Base-by-base conservation (phyloP, 2,113 vertebrate genomes). In the Pitta sordida region DNA sequence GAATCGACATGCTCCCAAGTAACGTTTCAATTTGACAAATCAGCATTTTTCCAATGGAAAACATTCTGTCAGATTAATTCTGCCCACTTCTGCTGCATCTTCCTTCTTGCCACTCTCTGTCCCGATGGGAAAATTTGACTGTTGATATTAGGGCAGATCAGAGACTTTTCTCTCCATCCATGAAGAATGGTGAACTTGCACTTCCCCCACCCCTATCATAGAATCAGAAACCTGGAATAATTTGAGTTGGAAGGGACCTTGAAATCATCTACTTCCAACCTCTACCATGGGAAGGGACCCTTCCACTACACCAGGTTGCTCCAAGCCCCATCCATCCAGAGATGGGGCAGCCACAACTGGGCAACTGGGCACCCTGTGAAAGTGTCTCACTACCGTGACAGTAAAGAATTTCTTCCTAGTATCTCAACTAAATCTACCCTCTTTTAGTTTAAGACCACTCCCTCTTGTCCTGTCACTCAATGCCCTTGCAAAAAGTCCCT, bases 21-120 rank as follows among this genome's bases (percentile, higher is more conserved):
- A 87, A 83, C 0, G 0, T 51, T 76, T 91, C 22, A 9, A 7
- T 87, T 81, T 23, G 34, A 88, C 67, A 85, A 94, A 88, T 48
- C 0, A 3, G 63, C 59, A 21, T 80, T 93, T 89, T 94, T 89
- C 78, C 87, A 85, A 23, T n/a, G 69, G 55, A 74, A 94, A 83
- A 44, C 43, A 43, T 91, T 84, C 58, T 91, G 83, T 84, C 56
- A 84, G 87, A 90, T 92, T 24, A 71, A 62, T 56, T 84, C 56
- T 88, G 27, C 55, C 80, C 48, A 75, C 30, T 83, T 90, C 16
- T 68, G 8, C 64, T 34, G 17, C 6, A 4, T 64, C 48, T 88
- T 64, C 71, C 44, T 70, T 80, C 39, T 53, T 76, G 34, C 56
- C 65, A 71, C 11, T 46, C 39, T 63, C 26, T 69, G 13, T 11